Percentiles rank a stretch among this genome's conserved stretches.
Conservation (phyloP, 2,888 invertebrate species). For the Ophion ellenae region DNA sequence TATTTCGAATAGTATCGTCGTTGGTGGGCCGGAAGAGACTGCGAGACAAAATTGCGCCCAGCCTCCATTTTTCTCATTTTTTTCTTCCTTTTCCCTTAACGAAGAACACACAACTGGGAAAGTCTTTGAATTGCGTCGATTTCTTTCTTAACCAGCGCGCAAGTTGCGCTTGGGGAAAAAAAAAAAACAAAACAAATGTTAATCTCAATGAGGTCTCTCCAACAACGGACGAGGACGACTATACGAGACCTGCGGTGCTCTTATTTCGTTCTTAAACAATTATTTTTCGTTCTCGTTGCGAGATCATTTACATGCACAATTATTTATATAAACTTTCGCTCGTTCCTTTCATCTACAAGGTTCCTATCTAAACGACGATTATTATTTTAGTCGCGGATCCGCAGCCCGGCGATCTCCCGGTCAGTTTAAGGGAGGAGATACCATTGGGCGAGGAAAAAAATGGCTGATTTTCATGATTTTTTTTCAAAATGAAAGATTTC, state of each 20-base stretch:
- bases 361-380: constrained; percentile 56
- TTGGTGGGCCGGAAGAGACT: constrained; percentile 29
- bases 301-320: constrained; percentile 36
- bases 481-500: too few relatives aligned
- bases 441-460: too few relatives aligned
- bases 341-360: constrained; percentile 21
- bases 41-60: neutral
- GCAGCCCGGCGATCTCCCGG: too few relatives aligned
- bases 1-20: constrained; percentile 24
- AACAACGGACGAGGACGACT: constrained; percentile 23
- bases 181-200: neutral
- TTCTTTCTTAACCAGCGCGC: neutral
- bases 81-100: neutral
- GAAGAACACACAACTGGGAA: constrained; percentile 6
- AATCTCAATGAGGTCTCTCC: constrained; percentile 28
- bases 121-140: neutral
- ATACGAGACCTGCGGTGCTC: constrained; percentile 15
- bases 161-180: neutral
- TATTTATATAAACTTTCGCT: constrained; percentile 29
- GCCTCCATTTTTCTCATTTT: neutral
- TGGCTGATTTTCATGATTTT: too few relatives aligned
- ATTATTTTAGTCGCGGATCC: constrained; percentile 40
- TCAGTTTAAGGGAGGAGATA: too few relatives aligned
- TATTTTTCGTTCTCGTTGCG: constrained; percentile 14
- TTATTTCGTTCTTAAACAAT: constrained; percentile 47